Base-by-base conservation (phyloP, 2,888 invertebrate species). In the Saturnia pavonia region DNA sequence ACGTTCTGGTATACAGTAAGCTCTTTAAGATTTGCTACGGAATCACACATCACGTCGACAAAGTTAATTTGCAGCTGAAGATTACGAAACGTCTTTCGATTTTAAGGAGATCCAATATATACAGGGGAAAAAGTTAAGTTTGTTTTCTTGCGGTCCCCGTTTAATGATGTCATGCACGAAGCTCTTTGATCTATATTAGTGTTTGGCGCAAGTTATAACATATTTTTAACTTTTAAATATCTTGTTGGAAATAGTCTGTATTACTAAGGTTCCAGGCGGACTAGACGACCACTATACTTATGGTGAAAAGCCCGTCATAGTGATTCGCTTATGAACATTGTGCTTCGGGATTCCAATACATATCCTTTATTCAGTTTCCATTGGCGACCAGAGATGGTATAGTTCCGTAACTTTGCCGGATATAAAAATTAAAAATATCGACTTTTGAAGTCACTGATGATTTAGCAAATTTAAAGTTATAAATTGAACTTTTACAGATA, bases 101-200 rank as follows among this genome's bases (percentile, higher is more conserved):
- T 51, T 63, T 48, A 45, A 65, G 22, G 42, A 22, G 14, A 40
- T 51, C 60, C 9, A 40, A 4, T 22, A 43, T 43, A 8, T 63
- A 67, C 48, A 25, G 51, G 34, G 19, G 27, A 63, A 69, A 69
- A 69, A 72, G 43, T 51, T 67, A 72, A 69, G 60, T 71, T 69
- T 72, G 76, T 76, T 76, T 73, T 71, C 71, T 72, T 75, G 73
- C 43, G 71, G 74, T 69, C 75, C 75, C 73, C 75, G 75, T 80
- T 79, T 78, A 77, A 77, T 78, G 79, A 78, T 73, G 74, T 77
- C 73, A 74, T 70, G 73, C 75, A 75, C 70, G 72, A 74, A 67
- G 71, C 73, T 73, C 77, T 78, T 79, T 78, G 77, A 79, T 80
- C 75, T 76, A 73, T 72, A 73, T 77, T 74, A 54, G 72, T 63